These are phyloP conservation scores for Calosoma granatense DNA, from an alignment of 1,140 invertebrate genomes.

Conservation along the genomic window DNA sequence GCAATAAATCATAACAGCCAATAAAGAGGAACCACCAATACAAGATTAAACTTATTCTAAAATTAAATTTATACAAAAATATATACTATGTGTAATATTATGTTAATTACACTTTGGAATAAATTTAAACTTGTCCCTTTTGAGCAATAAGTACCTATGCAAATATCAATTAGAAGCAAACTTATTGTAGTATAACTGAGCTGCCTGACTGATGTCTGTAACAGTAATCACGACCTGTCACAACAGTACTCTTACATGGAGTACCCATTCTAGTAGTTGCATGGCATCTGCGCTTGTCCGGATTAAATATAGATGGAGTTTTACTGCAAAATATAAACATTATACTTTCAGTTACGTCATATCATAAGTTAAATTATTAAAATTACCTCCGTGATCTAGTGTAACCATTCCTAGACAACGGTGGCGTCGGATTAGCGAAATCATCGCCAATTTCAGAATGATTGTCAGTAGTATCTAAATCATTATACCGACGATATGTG, in stretches of 20 bases:
- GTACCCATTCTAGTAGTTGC: constrained; percentile 29
- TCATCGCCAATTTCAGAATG: neutral
- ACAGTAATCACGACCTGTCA: constrained; percentile 27
- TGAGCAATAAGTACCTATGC: too few species aligned
- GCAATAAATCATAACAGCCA: too few species aligned
- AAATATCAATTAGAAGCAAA: too few species aligned
- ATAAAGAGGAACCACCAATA: too few species aligned
- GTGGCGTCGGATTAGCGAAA: neutral
- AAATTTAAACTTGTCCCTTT: too few species aligned
- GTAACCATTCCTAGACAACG: neutral
- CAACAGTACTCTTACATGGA: constrained; percentile 24
- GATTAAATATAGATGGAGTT: constrained; percentile 22
- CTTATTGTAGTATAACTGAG: neutral
- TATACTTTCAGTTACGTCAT: constrained; percentile 18
- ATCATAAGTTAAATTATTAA: constrained; percentile 16
- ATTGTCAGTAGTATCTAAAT: neutral
- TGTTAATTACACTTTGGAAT: too few species aligned
- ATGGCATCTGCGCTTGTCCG: constrained; percentile 19
- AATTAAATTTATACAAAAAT: too few species aligned
- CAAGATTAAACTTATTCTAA: too few species aligned
- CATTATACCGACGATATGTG: neutral
- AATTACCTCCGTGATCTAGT: constrained; percentile 13
- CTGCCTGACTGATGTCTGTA: constrained; percentile 22
- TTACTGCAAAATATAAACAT: too few species aligned
- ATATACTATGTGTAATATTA: too few species aligned